Evolutionary conservation across 2,888 invertebrate genomes (phyloP), one percentile per base, ranked within the genome.

Genomic region (Artemia sinica): DNA sequence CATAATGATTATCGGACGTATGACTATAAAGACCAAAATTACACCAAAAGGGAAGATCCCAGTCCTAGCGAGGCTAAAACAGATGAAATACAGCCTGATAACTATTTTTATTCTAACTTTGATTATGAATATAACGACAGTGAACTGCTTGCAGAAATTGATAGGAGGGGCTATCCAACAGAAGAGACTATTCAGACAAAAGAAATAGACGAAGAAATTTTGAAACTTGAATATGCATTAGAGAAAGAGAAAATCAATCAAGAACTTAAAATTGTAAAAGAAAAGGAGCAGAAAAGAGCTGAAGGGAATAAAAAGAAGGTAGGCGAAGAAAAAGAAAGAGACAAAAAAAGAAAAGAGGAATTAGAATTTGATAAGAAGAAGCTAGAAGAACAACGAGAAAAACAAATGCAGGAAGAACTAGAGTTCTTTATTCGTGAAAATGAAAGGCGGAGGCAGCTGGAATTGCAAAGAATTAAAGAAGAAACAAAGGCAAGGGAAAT

Each of bases 91-190:
- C 70, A 71, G 65, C 69, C 71, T 50, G 72, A 69, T 49, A 71
- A 71, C 28, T 71, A 72, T 49, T 68, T 71, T 65, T 69, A 71
- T 66, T 71, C 72, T 41, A 71, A 73, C 51, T 73, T 72, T 69
- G 73, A 73, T 66, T 71, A 72, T 66, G 70, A 70, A 48, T 71
- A 71, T 48, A 71, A 71, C 67, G 66, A 66, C 41, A 41, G 1
- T 41, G 66, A 66, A n/a, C 1, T 18, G n/a, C 18, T 18, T 67
- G 28, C 12, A 48, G 48, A 66, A 51, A 12, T 66, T 51, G 49
- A 63, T 49, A n/a, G 49, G 14, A 50, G 58, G 11, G 51, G 50
- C 65, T 10, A 69, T 9, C 52, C 48, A 48, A 48, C 49, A 49
- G 48, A 66, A 48, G 66, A 65, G 14, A 18, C 50, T 50, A 28